Percentiles rank a stretch among this genome's conserved stretches.
Conservation (phyloP, 2,797 vertebrate genomes). For the Coilia nasus region DNA sequence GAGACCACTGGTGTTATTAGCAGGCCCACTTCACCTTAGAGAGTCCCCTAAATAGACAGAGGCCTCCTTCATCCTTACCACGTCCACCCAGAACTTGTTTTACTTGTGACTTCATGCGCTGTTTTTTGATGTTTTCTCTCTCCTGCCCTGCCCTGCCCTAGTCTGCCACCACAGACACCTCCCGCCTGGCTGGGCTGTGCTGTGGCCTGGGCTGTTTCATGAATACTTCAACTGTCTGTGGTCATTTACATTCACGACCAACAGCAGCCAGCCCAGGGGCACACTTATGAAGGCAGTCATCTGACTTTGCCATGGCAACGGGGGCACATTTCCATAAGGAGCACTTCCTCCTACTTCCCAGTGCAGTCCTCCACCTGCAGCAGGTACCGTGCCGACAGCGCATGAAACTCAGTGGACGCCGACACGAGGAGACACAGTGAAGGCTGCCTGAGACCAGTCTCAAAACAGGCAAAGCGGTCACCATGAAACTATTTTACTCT, state of each 20-base stretch:
- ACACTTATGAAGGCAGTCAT: slow-evolving; percentile 39
- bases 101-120: slow-evolving; percentile 49
- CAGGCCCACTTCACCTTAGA: slow-evolving; percentile 45
- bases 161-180: slow-evolving; percentile 28
- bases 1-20: slow-evolving; percentile 47
- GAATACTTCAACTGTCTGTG: slow-evolving; percentile 43
- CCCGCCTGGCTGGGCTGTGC: neutral
- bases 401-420: neutral
- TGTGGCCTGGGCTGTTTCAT: slow-evolving; percentile 8
- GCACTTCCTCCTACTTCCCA: neutral
- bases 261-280: slow-evolving; percentile 39
- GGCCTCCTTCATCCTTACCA: slow-evolving; percentile 57
- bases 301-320: slow-evolving; percentile 45
- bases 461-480: too few relatives aligned
- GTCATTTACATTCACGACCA: slow-evolving; percentile 15
- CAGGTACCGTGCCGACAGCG: neutral
- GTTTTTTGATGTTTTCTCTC: slow-evolving; percentile 45
- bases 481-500: neutral
- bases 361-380: neutral
- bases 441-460: neutral
- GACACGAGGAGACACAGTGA: neutral
- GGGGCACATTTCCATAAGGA: neutral
- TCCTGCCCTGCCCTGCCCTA: slow-evolving; percentile 27
- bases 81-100: slow-evolving; percentile 26
- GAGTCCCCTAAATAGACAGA: slow-evolving; percentile 55